Conservation (phyloP, 2,888 invertebrate genomes). For the Yponomeuta malinellus region DNA sequence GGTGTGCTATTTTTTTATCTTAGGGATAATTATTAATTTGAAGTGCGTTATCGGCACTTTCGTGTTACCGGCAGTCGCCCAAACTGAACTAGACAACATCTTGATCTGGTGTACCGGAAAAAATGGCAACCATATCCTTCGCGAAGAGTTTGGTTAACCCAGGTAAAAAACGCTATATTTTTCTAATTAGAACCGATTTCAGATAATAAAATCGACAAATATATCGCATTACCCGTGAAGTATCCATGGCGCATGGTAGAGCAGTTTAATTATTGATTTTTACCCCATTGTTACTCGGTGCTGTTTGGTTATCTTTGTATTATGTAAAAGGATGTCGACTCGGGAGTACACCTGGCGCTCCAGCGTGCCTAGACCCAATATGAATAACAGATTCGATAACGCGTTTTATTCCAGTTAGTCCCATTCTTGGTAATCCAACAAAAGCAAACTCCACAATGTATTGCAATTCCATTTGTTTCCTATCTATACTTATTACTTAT, state of each 20-base stretch:
- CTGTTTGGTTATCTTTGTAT: conserved; percentile 29
- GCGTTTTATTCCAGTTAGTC: too few species aligned
- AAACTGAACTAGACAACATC: conserved; percentile 18
- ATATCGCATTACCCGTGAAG: not conserved
- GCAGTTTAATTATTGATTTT: not conserved
- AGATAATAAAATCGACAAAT: not conserved
- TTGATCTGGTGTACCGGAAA: conserved; percentile 30
- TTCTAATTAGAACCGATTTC: not conserved
- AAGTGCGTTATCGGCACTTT: not conserved
- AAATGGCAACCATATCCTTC: conserved; percentile 64
- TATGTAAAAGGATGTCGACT: conserved; percentile 41
- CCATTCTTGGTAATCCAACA: too few species aligned
- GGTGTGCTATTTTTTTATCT: conserved; percentile 7
- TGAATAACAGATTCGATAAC: too few species aligned
- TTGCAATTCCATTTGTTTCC: too few species aligned
- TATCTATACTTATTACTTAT: too few species aligned
- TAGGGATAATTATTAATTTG: not conserved
- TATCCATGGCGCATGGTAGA: not conserved
- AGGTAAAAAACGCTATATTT: conserved; percentile 36
- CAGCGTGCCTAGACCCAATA: too few species aligned
- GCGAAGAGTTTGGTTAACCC: conserved; percentile 71
- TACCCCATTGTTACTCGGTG: not conserved
- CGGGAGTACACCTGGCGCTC: not conserved
- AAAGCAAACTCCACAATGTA: too few species aligned
- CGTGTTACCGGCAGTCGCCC: not conserved